Base-by-base conservation (phyloP, 1,140 invertebrate genomes). In the Chymomyza costata region DNA sequence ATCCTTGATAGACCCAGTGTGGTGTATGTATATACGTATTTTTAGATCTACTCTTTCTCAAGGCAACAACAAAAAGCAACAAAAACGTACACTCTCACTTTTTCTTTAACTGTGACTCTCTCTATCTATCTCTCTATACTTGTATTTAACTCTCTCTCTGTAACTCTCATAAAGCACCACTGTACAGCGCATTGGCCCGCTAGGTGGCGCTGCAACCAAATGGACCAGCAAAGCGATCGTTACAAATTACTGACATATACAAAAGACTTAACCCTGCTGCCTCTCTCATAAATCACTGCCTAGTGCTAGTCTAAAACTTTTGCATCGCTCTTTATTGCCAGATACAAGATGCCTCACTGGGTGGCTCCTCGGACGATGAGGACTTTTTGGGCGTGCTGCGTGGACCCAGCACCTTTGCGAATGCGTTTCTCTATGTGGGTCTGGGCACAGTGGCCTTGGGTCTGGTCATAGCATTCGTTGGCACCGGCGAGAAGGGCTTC, bases 401-500 rank as follows among this genome's bases (percentile, higher is more conserved):
- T 50, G 74, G 86, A 87, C 80, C 90, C 89, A 91, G 89, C 70
- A 90, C 90, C 30, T 91, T 91, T 25, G 91, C 91, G 46, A 93
- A 93, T 73, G 91, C 91, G 16, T 90, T 95, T 40, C 89, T 95
- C 5, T 95, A 95, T 84, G 92, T 94, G 8, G 94, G 94, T n/a
- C 88, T 95, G 25, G 93, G 92, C 32, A 93, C 92, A 6, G 90
- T 93, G 17, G 92, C 93, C 3, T 88, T 95, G 34, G 94, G 94
- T 11, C 89, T 94, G 46, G 91, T 95, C 55, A 94, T 95, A 53
- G 94, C 93, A 61, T 95, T 95, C 87, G 93, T 95, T 16, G 94
- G 94, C 58, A 94, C 93, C 40, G 94, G 94, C 56, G 94, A 95
- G 86, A 94, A 94, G 86, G 93, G 93, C 65, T 95, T 95, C 88